These are phyloP conservation scores for Norana najaformis DNA, from an alignment of 2,888 invertebrate genomes.

Conservation along the genomic window DNA sequence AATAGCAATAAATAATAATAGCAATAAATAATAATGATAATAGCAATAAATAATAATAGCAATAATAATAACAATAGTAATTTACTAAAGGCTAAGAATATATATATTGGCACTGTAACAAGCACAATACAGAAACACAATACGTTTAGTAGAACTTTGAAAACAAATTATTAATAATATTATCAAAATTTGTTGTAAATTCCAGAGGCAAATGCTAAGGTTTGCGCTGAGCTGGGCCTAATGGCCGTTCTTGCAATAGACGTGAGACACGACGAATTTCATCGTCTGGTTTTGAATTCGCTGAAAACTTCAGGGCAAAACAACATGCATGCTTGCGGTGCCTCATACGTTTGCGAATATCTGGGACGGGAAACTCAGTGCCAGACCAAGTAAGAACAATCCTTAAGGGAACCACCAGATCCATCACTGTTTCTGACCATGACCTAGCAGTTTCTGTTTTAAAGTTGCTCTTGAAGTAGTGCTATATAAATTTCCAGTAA, in stretches of 20 bases:
- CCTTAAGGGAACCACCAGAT: neutral
- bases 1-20: too few species aligned
- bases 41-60: too few species aligned
- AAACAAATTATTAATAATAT: too few species aligned
- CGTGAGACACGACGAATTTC: neutral
- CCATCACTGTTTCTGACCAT: neutral
- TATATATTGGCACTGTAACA: too few species aligned
- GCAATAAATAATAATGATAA: too few species aligned
- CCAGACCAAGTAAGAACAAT: neutral
- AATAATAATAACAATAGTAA: too few species aligned
- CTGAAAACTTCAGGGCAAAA: neutral
- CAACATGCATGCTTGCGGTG: neutral
- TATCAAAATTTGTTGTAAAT: neutral
- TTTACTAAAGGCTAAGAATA: too few species aligned
- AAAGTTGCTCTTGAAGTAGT: neutral
- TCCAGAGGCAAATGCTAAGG: neutral
- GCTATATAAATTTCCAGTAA: neutral
- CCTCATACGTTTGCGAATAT: neutral
- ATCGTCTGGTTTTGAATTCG: neutral
- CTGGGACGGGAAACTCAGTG: neutral
- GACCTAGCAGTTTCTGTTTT: neutral
- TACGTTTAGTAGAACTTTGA: too few species aligned
- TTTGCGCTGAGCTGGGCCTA: neutral
- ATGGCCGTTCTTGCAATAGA: slow-evolving; percentile 5
- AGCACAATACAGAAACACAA: too few species aligned